Base-by-base conservation (phyloP, 2,888 invertebrate genomes). In the Electrophaes corylata region DNA sequence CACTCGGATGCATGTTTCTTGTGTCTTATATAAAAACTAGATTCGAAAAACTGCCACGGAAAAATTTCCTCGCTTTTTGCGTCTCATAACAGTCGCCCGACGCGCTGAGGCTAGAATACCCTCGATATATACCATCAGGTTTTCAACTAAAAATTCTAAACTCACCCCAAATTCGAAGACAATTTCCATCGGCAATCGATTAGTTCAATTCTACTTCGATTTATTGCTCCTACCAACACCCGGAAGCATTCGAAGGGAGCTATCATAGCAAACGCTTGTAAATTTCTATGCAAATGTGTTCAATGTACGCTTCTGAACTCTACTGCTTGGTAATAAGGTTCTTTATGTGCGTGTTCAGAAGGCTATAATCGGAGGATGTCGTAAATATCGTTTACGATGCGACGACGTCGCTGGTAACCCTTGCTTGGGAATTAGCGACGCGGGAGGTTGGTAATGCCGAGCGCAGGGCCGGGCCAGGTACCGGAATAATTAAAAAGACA, bases 251-350 rank as follows among this genome's bases (percentile, higher is more conserved):
- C 60, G 61, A 58, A 55, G 79, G 79, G 82, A 78, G 76, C 73
- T 74, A 78, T 83, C 76, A 76, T 70, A 73, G 64, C 72, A 67
- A 69, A 69, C 68, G 70, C 72, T 83, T 81, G 86, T 88, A 87
- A 86, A 88, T 88, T 82, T 81, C 76, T 80, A 88, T 89, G 88
- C 86, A 87, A 89, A 90, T 89, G 86, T 80, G 71, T 75, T 14
- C 23, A 4, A 18, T 46, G 12, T 33, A 31, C 31, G 11, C 20
- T 23, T 55, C 10, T 43, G 16, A 35, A 39, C 50, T 49, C 53
- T 57, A 50, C 12, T 0, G 8, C 41, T 2, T 41, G 2, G 50
- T 3, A 5, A 31, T 61, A 61, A 53, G 57, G 84, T 75, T 14
- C 51, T 5, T 50, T 31, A n/a, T 20, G 18, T 16, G 3, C 10